Conservation (phyloP, 2,888 invertebrate genomes). For the Ormyrus thymus region DNA sequence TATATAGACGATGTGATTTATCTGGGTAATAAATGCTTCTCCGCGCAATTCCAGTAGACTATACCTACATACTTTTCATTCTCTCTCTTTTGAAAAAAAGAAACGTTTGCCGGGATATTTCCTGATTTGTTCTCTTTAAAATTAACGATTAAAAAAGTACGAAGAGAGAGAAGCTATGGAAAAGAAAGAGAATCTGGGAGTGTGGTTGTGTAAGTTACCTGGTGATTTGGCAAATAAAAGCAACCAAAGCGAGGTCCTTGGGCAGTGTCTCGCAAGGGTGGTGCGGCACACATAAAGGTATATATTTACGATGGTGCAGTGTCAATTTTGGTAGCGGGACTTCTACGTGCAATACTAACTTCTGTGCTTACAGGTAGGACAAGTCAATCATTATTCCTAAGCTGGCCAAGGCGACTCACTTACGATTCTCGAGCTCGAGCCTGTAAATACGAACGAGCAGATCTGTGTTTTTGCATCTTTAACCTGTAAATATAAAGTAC, state of each 20-base stretch:
- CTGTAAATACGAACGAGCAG: neutral
- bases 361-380: conserved; percentile 76
- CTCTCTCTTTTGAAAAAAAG: conserved; percentile 36
- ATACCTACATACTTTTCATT: conserved; percentile 34
- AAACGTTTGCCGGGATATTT: neutral
- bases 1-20: conserved; percentile 41
- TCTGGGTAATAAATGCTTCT: conserved; percentile 50
- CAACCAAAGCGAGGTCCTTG: conserved; percentile 58
- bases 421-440: conserved; percentile 16
- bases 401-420: conserved; percentile 48
- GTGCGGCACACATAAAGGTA: conserved; percentile 66
- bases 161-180: conserved; percentile 25
- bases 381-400: conserved; percentile 74
- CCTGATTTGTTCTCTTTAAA: neutral
- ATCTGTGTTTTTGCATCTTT: neutral
- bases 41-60: conserved; percentile 49
- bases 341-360: conserved; percentile 75
- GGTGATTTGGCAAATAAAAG: conserved; percentile 61
- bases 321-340: conserved; percentile 75
- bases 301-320: conserved; percentile 72
- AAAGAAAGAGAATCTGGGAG: conserved; percentile 41
- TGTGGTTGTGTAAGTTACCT: conserved; percentile 52
- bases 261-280: conserved; percentile 61
- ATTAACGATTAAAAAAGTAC: neutral
- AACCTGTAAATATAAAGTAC: neutral